These are phyloP conservation scores for Globodera ellingtonae DNA, from an alignment of 1,140 invertebrate species.

Conservation along the genomic window DNA sequence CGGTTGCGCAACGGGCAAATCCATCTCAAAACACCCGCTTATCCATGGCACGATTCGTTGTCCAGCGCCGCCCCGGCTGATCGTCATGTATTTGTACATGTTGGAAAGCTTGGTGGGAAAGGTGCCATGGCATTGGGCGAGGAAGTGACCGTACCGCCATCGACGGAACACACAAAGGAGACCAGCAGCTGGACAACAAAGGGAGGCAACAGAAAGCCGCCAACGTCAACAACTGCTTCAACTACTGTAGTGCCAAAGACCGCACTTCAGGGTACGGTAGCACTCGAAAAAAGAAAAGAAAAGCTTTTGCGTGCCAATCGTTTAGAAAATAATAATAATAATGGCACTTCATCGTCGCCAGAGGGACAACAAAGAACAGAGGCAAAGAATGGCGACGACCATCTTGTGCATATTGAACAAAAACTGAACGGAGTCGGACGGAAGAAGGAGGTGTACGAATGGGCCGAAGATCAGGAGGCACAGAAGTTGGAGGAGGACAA, in stretches of 20 bases:
- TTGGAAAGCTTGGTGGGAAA: not conserved
- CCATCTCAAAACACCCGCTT: not conserved
- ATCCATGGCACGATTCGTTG: not conserved
- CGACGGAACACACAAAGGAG: not conserved
- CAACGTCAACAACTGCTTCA: not conserved
- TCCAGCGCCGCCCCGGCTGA: not conserved
- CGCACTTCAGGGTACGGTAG: not conserved
- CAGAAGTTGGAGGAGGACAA: slow-evolving; percentile 25
- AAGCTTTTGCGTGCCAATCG: no score
- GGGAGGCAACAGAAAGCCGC: not conserved
- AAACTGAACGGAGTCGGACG: not conserved
- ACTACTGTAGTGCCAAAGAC: slow-evolving; percentile 6
- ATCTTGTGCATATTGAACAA: no score
- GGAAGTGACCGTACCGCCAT: slow-evolving; percentile 5
- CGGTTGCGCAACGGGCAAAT: not conserved
- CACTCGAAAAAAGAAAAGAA: no score
- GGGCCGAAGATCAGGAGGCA: slow-evolving; percentile 17
- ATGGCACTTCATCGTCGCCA: not conserved
- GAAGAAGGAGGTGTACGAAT: slow-evolving; percentile 19
- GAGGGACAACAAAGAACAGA: not conserved
- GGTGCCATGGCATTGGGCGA: slow-evolving; percentile 10
- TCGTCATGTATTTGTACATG: not conserved
- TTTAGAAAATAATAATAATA: no score
- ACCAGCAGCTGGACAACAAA: not conserved
- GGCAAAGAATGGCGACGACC: not conserved